Percentiles rank a stretch among this genome's conserved stretches.
Evolutionary conservation across 2,113 vertebrate species (phyloP).

Genomic region (Solea solea): DNA sequence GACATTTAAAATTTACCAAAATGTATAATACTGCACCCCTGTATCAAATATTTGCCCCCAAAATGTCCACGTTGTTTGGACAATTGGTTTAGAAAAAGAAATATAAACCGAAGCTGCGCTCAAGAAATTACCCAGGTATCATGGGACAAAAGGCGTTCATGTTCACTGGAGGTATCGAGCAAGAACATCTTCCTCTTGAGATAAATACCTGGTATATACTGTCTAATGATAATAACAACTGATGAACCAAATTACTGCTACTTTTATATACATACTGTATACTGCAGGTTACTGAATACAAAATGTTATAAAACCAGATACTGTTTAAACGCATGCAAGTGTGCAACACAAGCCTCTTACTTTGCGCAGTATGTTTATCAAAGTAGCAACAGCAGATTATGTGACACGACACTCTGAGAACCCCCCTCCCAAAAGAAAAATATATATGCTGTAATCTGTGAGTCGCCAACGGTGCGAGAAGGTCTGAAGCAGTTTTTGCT

Average conservation of each 20-base stretch:
- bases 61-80: too few species aligned
- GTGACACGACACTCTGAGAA: conserved; percentile 36
- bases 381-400: conserved; percentile 68
- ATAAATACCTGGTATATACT: conserved; percentile 13
- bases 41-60: too few species aligned
- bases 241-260: conserved; percentile 53
- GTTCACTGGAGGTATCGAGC: conserved; percentile 19
- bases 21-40: too few species aligned
- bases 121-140: background rate
- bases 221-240: conserved; percentile 31
- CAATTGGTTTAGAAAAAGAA: too few species aligned
- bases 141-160: background rate
- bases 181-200: conserved; percentile 30
- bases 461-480: conserved; percentile 29
- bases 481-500: conserved; percentile 69
- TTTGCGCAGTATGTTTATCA: conserved; percentile 67
- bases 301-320: conserved; percentile 63
- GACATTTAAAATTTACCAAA: too few species aligned
- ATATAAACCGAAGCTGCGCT: too few species aligned
- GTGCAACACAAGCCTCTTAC: conserved; percentile 61
- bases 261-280: conserved; percentile 67
- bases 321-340: conserved; percentile 62
- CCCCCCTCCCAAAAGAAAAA: conserved; percentile 12
- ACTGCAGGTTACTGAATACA: conserved; percentile 55
- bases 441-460: conserved; percentile 20